phyloP scores from a whole-genome alignment of 2,113 vertebrate genomes.

The Propithecus coquereli region DNA sequence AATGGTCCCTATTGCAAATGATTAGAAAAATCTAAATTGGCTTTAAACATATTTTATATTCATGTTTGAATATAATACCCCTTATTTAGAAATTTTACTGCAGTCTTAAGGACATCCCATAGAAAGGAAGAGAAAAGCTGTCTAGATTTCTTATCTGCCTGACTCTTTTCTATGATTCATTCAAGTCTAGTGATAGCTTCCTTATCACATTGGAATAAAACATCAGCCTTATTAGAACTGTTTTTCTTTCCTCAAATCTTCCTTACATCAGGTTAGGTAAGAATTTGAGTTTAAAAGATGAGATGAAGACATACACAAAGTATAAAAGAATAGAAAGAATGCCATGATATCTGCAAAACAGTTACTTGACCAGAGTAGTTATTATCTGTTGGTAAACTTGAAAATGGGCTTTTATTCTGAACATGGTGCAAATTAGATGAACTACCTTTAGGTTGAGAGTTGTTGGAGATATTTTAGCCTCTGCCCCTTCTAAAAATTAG shows the following conservation, averaged over 20 bases:
- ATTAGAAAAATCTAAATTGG: background rate
- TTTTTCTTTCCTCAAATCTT: background rate
- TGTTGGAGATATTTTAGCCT: background rate
- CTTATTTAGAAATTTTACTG: background rate
- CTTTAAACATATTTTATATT: background rate
- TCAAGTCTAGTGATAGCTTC: background rate
- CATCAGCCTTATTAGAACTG: background rate
- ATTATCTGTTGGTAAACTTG: background rate
- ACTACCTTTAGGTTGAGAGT: background rate
- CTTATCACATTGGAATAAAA: background rate
- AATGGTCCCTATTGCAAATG: background rate
- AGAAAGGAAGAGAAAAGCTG: background rate
- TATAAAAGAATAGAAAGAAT: background rate
- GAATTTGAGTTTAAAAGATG: background rate
- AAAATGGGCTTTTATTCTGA: background rate
- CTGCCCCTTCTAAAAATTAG: background rate
- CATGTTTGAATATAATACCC: background rate
- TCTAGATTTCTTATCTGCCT: background rate
- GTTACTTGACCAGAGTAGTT: background rate
- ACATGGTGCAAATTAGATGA: background rate
- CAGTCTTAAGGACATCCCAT: background rate
- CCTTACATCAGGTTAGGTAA: background rate
- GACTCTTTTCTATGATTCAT: background rate
- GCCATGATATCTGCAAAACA: background rate
- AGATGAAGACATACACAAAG: background rate